phyloP scores from a whole-genome alignment of 1,140 invertebrate species.

The Diprion similis region DNA sequence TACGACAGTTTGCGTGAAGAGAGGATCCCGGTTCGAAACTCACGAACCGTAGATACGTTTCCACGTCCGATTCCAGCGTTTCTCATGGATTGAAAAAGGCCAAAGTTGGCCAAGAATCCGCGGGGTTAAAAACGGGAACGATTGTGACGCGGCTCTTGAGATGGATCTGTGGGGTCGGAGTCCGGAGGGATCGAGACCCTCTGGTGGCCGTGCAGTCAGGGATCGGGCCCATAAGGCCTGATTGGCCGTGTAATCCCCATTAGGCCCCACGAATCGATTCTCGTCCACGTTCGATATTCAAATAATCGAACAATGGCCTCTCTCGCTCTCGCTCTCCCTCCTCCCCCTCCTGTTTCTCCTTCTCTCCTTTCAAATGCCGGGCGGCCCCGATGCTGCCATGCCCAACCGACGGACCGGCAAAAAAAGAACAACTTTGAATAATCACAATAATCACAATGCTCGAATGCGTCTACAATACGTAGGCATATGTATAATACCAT shows the following conservation, averaged over 20 bases:
- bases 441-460: slow-evolving; percentile 53
- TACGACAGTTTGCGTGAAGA: too few relatives aligned
- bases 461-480: neutral
- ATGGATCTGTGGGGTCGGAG: too few relatives aligned
- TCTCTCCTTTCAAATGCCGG: slow-evolving; percentile 26
- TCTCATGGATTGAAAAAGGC: too few relatives aligned
- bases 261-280: slow-evolving; percentile 60
- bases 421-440: slow-evolving; percentile 55
- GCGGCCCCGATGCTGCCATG: slow-evolving; percentile 33
- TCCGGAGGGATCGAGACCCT: too few relatives aligned
- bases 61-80: too few relatives aligned
- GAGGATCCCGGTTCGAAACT: too few relatives aligned
- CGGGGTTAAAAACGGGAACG: too few relatives aligned
- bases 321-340: slow-evolving; percentile 39
- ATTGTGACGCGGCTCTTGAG: too few relatives aligned
- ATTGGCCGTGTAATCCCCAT: slow-evolving; percentile 61
- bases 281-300: slow-evolving; percentile 55
- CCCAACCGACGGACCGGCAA: slow-evolving; percentile 8
- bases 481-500: neutral
- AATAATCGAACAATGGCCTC: slow-evolving; percentile 60
- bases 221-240: slow-evolving; percentile 40
- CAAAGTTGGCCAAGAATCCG: too few relatives aligned
- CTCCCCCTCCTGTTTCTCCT: slow-evolving; percentile 26
- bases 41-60: too few relatives aligned
- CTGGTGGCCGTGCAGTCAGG: neutral